These are phyloP conservation scores for Plotosus lineatus DNA, from an alignment of 2,113 vertebrate species.

Conservation along the genomic window DNA sequence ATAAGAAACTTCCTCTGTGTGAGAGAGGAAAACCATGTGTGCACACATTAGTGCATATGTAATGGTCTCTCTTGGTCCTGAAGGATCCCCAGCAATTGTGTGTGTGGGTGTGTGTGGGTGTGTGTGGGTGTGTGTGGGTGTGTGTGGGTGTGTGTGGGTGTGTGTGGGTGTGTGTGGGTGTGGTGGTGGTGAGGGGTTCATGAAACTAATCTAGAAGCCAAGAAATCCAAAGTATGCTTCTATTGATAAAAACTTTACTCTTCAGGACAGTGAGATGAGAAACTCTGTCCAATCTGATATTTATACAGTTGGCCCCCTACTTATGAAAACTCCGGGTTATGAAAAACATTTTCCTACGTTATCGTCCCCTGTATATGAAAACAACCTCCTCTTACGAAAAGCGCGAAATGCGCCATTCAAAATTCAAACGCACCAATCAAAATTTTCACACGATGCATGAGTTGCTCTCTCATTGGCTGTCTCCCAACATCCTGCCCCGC, in stretches of 20 bases:
- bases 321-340: no score
- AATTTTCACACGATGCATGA: no score
- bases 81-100: conserved; percentile 30
- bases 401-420: no score
- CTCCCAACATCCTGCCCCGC: no score
- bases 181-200: conserved; percentile 50
- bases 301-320: no score
- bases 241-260: neutral
- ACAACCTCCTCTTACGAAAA: no score
- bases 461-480: no score
- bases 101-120: neutral
- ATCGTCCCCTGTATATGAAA: no score
- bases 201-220: neutral
- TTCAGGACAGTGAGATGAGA: neutral
- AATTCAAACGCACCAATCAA: no score
- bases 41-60: conserved; percentile 8
- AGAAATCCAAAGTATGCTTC: neutral
- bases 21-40: conserved; percentile 71
- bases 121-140: neutral
- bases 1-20: conserved; percentile 72
- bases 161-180: conserved; percentile 71
- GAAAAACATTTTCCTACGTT: no score
- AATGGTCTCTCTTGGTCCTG: conserved; percentile 24
- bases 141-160: conserved; percentile 72
- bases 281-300: neutral